Base-by-base conservation (phyloP, 2,797 vertebrate species). In the Tragopan temminckii region DNA sequence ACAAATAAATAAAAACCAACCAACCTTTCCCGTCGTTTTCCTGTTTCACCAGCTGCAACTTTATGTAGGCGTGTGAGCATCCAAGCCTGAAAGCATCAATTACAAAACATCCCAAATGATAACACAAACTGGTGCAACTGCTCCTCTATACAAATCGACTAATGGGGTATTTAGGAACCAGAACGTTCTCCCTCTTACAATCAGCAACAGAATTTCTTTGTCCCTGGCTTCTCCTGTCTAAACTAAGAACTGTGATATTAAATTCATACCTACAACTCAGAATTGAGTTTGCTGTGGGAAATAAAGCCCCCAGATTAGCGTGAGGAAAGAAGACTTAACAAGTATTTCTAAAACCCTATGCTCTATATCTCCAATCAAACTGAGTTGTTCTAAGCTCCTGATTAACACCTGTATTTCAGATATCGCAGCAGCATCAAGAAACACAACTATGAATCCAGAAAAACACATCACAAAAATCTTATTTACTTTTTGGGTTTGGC, bases 21-120 rank as follows among this genome's bases (percentile, higher is more conserved):
- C 53, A 90, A 98, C 99, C 98, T 98, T 98, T 99, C 55, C 97
- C 96, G 38, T 91, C 96, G 25, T 95, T 93, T 94, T 99, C 98
- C 93, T 98, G 98, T 96, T 99, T 99, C 67, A 98, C 98, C 69
- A 98, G 97, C 94, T 98, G 98, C 93, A 98, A 98, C 94, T 99
- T 99, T 81, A 98, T 95, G 89, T 98, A 99, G 96, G 98, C 98
- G n/a, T 97, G 98, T 35, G 98, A 96, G 29, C 97, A 97, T 33
- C 96, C 97, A 58, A 97, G 92, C 94, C 98, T 99, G 97, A 82
- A 91, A 96, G 87, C 67, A 83, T 18, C 69, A 94, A 95, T 85
- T 35, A 85, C 66, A 93, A 57, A 94, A 63, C 13, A 48, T 25
- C 64, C 80, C 76, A 79, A 20, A 68, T 86, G 62, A 64, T 6